Evolutionary conservation across 2,113 vertebrate species (phyloP).

Genomic region (Miniopterus natalensis): DNA sequence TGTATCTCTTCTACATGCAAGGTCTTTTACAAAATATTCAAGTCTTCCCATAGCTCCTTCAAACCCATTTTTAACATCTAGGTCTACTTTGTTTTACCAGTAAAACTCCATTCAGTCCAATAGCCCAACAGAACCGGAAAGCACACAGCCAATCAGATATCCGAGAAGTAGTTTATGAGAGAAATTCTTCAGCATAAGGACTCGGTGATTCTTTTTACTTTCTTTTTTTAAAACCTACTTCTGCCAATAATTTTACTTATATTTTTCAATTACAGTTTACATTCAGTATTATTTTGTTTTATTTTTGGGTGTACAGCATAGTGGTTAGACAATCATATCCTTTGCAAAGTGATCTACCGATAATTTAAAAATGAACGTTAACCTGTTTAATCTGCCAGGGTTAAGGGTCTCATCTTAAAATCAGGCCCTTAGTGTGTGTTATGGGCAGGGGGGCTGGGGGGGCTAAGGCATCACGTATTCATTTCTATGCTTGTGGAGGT

Average conservation of each 20-base stretch:
- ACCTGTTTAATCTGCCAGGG: not conserved
- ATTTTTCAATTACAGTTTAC: not conserved
- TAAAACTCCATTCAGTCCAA: not conserved
- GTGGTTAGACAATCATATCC: not conserved
- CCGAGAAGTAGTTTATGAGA: constrained; percentile 34
- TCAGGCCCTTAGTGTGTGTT: not conserved
- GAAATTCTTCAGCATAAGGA: constrained; percentile 7
- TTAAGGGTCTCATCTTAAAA: not conserved
- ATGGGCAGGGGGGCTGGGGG: not conserved
- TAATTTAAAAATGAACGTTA: constrained; percentile 19
- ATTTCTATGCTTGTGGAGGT: not conserved
- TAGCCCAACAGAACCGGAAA: not conserved
- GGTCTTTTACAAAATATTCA: constrained; percentile 29
- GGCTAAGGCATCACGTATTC: not conserved
- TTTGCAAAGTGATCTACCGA: not conserved
- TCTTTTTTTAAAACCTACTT: not conserved
- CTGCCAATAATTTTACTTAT: not conserved
- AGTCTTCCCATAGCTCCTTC: not conserved
- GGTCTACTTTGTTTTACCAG: not conserved
- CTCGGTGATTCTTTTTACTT: not conserved
- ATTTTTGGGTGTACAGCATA: not conserved
- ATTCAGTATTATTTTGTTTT: not conserved
- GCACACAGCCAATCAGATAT: not conserved
- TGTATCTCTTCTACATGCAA: constrained; percentile 24
- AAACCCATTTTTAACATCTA: constrained; percentile 32